A percentile compares a stretch with the other conserved stretches of the same genome.
phyloP scores from a whole-genome alignment of 2,888 invertebrate genomes.

The Melolontha melolontha region DNA sequence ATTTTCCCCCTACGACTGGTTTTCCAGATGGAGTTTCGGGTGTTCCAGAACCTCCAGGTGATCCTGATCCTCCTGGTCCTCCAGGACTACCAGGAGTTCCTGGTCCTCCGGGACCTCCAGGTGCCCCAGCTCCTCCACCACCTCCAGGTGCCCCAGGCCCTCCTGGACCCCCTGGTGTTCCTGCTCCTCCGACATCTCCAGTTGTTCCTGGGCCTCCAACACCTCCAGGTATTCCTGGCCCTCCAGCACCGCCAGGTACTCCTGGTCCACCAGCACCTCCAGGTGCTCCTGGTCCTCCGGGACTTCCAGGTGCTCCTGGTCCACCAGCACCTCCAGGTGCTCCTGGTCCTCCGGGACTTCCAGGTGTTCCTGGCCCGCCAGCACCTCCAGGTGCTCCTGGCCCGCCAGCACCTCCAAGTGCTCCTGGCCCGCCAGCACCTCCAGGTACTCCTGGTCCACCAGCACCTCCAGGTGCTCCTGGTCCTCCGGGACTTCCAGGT shows the following conservation, averaged over 20 bases:
- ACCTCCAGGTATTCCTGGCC: constrained; percentile 54
- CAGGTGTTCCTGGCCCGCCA: constrained; percentile 53
- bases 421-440: constrained; percentile 38
- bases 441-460: constrained; percentile 33
- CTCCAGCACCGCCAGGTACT: constrained; percentile 36
- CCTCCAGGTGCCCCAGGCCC: constrained; percentile 62
- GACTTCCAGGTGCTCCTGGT: constrained; percentile 42
- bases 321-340: constrained; percentile 59
- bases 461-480: constrained; percentile 52
- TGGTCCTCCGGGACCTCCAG: constrained; percentile 36
- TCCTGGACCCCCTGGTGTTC: constrained; percentile 16
- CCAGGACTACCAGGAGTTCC: constrained; percentile 33
- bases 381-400: constrained; percentile 36
- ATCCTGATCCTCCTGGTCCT: constrained; percentile 36
- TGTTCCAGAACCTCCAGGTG: constrained; percentile 36
- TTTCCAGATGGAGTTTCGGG: constrained; percentile 1
- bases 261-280: constrained; percentile 55
- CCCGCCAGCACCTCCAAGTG: background rate
- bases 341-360: constrained; percentile 53
- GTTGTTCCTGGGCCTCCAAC: constrained; percentile 43
- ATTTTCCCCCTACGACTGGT: constrained; percentile 7
- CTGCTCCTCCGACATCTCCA: constrained; percentile 29
- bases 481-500: constrained; percentile 56
- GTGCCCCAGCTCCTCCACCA: constrained; percentile 67
- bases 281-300: background rate